Percentiles rank a stretch among this genome's conserved stretches.
Evolutionary conservation across 2,113 vertebrate species (phyloP).

Genomic region (Callopanchax toddi): DNA sequence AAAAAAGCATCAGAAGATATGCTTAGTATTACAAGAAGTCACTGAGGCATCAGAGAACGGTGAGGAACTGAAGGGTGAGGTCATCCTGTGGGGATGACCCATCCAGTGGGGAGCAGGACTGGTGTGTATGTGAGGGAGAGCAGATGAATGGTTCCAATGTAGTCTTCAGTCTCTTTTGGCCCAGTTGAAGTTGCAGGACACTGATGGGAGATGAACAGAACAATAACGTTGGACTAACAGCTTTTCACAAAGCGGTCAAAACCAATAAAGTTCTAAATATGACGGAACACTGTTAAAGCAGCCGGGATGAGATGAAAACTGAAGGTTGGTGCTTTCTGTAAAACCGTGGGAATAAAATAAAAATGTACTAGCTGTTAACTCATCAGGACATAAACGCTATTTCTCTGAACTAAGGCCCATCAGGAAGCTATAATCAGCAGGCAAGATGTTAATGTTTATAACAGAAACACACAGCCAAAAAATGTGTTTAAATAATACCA

Average conservation of each 20-base stretch:
- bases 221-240: slow-evolving; percentile 2
- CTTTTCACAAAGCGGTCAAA: not conserved
- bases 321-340: too few species aligned
- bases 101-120: slow-evolving; percentile 75
- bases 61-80: slow-evolving; percentile 35
- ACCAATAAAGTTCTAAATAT: too few species aligned
- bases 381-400: too few species aligned
- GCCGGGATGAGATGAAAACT: too few species aligned
- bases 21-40: slow-evolving; percentile 76
- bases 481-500: too few species aligned
- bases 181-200: slow-evolving; percentile 56
- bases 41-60: slow-evolving; percentile 72
- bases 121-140: slow-evolving; percentile 28
- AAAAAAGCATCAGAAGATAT: slow-evolving; percentile 66
- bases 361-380: too few species aligned
- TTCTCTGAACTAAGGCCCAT: too few species aligned
- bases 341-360: too few species aligned
- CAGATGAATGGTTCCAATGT: slow-evolving; percentile 57
- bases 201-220: slow-evolving; percentile 31
- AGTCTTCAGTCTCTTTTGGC: slow-evolving; percentile 66
- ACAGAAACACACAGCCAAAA: too few species aligned
- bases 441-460: too few species aligned
- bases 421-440: too few species aligned
- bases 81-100: slow-evolving; percentile 68
- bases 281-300: too few species aligned